Conservation (phyloP, 2,888 invertebrate genomes). For the Perizoma flavofasciatum region DNA sequence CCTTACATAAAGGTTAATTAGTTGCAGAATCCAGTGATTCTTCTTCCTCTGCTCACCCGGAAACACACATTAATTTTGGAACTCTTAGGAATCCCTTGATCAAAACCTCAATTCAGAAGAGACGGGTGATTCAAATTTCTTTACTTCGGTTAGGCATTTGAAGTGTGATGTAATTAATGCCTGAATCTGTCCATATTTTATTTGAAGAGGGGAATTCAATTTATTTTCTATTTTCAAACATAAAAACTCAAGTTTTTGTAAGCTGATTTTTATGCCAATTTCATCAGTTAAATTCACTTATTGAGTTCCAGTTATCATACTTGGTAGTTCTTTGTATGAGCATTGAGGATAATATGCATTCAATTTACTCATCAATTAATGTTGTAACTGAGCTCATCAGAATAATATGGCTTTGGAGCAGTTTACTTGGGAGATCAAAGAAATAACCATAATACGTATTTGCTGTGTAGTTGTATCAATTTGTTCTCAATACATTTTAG, state of each 20-base stretch:
- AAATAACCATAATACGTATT: constrained; percentile 8
- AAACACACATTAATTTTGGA: constrained; percentile 19
- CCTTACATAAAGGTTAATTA: constrained; percentile 43
- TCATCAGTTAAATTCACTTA: constrained; percentile 15
- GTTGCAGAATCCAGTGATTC: constrained; percentile 13
- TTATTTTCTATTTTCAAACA: constrained; percentile 14
- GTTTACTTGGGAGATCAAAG: constrained; percentile 8
- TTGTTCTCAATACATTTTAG: constrained; percentile 15
- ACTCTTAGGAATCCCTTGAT: constrained; percentile 4
- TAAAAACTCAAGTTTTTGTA: constrained; percentile 9
- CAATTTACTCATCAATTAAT: constrained; percentile 13
- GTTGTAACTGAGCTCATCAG: constrained; percentile 4
- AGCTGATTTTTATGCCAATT: constrained; percentile 20
- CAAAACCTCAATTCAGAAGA: constrained; percentile 11
- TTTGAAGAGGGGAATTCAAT: constrained; percentile 7
- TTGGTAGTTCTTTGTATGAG: constrained; percentile 11
- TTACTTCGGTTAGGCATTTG: constrained; percentile 11
- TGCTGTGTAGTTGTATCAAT: constrained; percentile 4
- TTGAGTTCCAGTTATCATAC: constrained; percentile 16
- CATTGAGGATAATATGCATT: constrained; percentile 11
- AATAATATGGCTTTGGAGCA: constrained; percentile 6
- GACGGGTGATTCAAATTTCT: constrained; percentile 12
- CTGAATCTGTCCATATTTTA: constrained; percentile 13
- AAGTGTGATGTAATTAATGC: constrained; percentile 13
- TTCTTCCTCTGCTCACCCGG: constrained; percentile 14